Percentiles rank a stretch among this genome's conserved stretches.
These are phyloP conservation scores for Ptiloglossa arizonensis DNA, from an alignment of 1,140 invertebrate genomes.

Conservation along the genomic window DNA sequence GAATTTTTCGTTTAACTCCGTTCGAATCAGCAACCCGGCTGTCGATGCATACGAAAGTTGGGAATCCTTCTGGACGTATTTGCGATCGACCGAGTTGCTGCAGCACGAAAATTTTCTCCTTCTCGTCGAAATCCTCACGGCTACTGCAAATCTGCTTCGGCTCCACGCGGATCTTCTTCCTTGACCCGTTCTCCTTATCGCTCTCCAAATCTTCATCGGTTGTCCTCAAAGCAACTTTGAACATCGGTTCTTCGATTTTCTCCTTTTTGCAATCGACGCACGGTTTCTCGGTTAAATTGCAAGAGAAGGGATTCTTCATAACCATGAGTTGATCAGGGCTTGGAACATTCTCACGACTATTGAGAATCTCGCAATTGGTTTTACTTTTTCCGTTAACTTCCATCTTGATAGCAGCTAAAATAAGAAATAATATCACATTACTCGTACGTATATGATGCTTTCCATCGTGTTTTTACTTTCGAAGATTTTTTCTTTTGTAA, in stretches of 20 bases:
- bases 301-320: neutral
- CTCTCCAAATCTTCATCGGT: neutral
- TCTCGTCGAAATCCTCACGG: constrained; percentile 48
- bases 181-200: constrained; percentile 48
- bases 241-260: neutral
- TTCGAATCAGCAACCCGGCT: constrained; percentile 30
- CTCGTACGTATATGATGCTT: neutral
- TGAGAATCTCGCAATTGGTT: neutral
- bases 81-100: constrained; percentile 58
- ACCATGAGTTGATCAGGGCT: neutral
- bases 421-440: neutral
- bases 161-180: constrained; percentile 65
- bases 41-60: constrained; percentile 57
- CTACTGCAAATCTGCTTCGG: constrained; percentile 57
- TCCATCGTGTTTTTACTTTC: too few relatives aligned
- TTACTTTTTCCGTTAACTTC: constrained; percentile 47
- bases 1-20: constrained; percentile 81
- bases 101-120: constrained; percentile 49
- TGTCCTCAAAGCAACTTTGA: constrained; percentile 24
- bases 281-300: constrained; percentile 20
- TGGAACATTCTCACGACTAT: neutral
- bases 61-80: constrained; percentile 44
- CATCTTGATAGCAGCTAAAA: constrained; percentile 3
- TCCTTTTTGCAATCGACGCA: constrained; percentile 1
- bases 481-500: too few relatives aligned